These are phyloP conservation scores for Strigamia crassipes DNA, from an alignment of 2,888 invertebrate genomes.

Conservation along the genomic window DNA sequence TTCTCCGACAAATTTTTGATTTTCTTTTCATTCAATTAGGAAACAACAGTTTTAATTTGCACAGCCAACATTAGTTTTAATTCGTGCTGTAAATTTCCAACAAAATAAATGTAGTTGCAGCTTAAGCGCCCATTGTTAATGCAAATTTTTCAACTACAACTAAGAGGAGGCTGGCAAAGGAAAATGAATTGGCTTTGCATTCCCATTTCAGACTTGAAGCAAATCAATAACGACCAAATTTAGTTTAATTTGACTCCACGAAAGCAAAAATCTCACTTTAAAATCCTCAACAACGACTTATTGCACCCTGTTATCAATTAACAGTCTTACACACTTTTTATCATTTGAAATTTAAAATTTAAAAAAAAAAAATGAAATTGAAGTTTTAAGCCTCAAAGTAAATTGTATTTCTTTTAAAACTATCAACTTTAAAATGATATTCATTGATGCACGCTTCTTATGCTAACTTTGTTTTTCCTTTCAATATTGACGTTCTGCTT, in stretches of 20 bases:
- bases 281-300: not conserved
- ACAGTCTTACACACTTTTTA: not conserved
- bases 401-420: not conserved
- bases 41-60: too few relatives aligned
- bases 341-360: not conserved
- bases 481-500: conserved; percentile 28
- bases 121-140: not conserved
- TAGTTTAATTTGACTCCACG: not conserved
- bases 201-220: not conserved
- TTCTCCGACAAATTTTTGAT: too few relatives aligned
- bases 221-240: not conserved
- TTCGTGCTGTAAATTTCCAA: not conserved
- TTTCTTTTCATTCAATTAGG: too few relatives aligned
- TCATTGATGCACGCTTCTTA: conserved; percentile 34
- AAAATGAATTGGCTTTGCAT: too few relatives aligned
- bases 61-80: too few relatives aligned
- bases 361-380: not conserved
- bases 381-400: not conserved
- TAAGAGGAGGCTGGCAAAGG: too few relatives aligned
- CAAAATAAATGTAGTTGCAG: not conserved
- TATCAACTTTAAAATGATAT: conserved; percentile 29
- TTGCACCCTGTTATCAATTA: conserved; percentile 18
- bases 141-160: not conserved
- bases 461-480: conserved; percentile 29
- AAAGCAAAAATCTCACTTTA: not conserved